These are phyloP conservation scores for Arvicanthis niloticus DNA, from an alignment of 2,113 vertebrate genomes.

Conservation along the genomic window DNA sequence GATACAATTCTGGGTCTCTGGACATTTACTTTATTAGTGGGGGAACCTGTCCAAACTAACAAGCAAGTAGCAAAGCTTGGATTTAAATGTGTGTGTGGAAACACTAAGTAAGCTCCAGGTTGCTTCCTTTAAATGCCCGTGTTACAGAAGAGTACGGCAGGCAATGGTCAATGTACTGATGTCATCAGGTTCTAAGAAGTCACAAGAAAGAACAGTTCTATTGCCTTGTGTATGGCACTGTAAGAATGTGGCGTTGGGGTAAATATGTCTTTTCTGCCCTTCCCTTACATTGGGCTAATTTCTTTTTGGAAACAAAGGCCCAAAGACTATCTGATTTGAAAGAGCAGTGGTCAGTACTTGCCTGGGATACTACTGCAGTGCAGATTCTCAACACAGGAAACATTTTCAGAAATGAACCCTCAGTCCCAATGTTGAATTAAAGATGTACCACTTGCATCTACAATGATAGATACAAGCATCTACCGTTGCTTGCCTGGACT, in stretches of 20 bases:
- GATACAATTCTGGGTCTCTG: background rate
- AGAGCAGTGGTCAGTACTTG: background rate
- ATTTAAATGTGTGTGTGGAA: background rate
- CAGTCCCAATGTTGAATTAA: background rate
- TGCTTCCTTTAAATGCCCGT: background rate
- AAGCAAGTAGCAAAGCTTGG: background rate
- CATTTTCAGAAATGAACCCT: background rate
- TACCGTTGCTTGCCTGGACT: background rate
- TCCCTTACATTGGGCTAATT: background rate
- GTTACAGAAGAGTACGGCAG: background rate
- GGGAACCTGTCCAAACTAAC: background rate
- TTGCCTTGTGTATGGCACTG: background rate
- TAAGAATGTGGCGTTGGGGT: background rate
- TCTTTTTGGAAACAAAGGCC: background rate
- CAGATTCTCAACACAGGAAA: background rate
- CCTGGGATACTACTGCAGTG: background rate
- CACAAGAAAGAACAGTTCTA: background rate
- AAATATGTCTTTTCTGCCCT: background rate
- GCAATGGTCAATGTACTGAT: background rate
- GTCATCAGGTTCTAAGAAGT: background rate
- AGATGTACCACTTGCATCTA: background rate
- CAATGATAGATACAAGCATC: background rate
- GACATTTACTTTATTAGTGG: conserved; percentile 21
- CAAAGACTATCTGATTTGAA: background rate
- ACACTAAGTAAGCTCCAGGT: background rate